phyloP scores from a whole-genome alignment of 1,140 invertebrate species.

The Brachionus asplanchnoidis region DNA sequence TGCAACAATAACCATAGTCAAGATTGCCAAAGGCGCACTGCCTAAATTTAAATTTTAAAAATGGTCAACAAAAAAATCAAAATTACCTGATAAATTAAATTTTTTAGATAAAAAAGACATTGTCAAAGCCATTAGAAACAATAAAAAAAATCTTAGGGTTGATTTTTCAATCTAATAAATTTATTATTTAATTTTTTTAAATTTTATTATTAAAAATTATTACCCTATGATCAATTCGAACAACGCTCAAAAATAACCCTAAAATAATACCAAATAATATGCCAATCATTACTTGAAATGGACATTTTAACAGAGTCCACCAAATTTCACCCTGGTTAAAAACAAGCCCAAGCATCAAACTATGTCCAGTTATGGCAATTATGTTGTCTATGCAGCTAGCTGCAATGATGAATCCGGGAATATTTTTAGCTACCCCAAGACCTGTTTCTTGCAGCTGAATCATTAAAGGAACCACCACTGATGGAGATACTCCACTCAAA shows the following conservation, averaged over 20 bases:
- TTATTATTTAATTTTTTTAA: no score
- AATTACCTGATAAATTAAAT: constrained; percentile 8
- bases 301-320: constrained; percentile 11
- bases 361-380: constrained; percentile 76
- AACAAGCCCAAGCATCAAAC: constrained; percentile 50
- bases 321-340: constrained; percentile 19
- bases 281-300: not conserved
- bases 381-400: constrained; percentile 81
- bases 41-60: not conserved
- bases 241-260: not conserved
- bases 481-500: constrained; percentile 84
- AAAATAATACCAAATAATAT: not conserved
- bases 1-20: not conserved
- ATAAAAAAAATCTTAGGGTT: not conserved
- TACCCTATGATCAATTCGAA: constrained; percentile 7
- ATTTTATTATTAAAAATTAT: not conserved
- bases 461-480: constrained; percentile 85
- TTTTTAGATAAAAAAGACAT: not conserved
- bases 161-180: not conserved
- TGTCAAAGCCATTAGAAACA: not conserved
- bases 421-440: constrained; percentile 84
- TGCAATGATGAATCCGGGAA: constrained; percentile 87
- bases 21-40: not conserved
- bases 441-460: constrained; percentile 74
- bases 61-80: not conserved